A percentile compares a stretch with the other conserved stretches of the same genome.
phyloP scores from a whole-genome alignment of 2,797 vertebrate species.

The Lithobates pipiens region DNA sequence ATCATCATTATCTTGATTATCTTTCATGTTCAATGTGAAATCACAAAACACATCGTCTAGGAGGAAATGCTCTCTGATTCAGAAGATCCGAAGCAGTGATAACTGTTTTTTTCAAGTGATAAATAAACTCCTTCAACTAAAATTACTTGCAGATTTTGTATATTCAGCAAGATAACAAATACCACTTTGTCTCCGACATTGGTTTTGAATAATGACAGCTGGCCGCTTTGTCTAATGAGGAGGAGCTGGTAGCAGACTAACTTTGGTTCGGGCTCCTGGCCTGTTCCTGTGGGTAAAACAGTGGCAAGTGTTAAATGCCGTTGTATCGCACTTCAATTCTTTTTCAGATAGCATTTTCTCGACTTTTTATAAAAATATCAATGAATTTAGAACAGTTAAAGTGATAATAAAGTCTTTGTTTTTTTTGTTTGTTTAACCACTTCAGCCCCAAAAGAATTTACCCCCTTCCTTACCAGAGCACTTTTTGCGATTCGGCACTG shows the following conservation, averaged over 20 bases:
- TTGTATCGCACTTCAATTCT: neutral
- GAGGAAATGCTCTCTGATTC: neutral
- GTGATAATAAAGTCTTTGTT: too few relatives aligned
- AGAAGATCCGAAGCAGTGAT: conserved; percentile 8
- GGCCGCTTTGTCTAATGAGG: neutral
- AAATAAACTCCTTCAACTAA: conserved; percentile 14
- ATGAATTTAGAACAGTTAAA: neutral
- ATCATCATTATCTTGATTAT: conserved; percentile 34
- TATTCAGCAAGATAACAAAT: conserved; percentile 36
- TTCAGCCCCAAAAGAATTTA: too few relatives aligned
- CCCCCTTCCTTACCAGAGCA: too few relatives aligned
- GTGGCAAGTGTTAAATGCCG: neutral
- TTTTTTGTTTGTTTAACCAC: too few relatives aligned
- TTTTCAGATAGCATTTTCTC: neutral
- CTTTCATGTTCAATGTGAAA: conserved; percentile 1
- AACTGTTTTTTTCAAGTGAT: conserved; percentile 34
- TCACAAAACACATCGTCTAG: neutral
- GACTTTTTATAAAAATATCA: neutral
- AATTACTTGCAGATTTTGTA: conserved; percentile 38
- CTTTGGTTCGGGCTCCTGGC: neutral
- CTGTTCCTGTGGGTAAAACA: neutral
- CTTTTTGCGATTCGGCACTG: too few relatives aligned
- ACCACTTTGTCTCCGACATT: conserved; percentile 7
- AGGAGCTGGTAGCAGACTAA: neutral
- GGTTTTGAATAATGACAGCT: conserved; percentile 20